Evolutionary conservation across 1,140 invertebrate genomes (phyloP).

Genomic region (Mya arenaria): DNA sequence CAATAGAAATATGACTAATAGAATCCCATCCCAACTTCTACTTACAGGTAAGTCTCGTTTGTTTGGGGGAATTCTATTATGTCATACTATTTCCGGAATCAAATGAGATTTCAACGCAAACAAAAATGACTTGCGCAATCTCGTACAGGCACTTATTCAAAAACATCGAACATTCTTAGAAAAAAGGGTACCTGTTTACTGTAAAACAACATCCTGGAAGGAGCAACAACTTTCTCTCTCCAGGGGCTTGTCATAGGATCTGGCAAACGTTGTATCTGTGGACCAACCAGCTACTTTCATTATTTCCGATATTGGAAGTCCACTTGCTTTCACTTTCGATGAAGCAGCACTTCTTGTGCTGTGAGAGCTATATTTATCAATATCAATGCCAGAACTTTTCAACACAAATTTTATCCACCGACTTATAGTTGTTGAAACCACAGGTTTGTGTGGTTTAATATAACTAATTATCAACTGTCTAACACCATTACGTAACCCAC

Average conservation of each 20-base stretch:
- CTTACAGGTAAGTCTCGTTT: slow-evolving; percentile 20
- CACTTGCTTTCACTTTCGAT: neutral
- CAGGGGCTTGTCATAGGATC: slow-evolving; percentile 18
- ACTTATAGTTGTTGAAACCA: slow-evolving; percentile 30
- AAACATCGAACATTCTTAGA: neutral
- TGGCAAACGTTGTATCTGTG: slow-evolving; percentile 10
- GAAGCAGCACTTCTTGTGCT: neutral
- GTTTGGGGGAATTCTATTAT: slow-evolving; percentile 31
- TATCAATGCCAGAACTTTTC: neutral
- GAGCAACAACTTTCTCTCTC: neutral
- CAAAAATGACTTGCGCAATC: no score
- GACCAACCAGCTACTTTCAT: slow-evolving; percentile 21
- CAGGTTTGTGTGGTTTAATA: slow-evolving; percentile 36
- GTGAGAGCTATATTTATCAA: neutral
- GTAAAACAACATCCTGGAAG: neutral
- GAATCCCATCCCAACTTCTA: neutral
- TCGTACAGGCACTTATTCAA: neutral
- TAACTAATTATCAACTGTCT: slow-evolving; percentile 40
- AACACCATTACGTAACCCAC: neutral
- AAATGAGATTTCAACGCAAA: slow-evolving; percentile 23
- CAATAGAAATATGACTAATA: no score
- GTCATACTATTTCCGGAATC: neutral
- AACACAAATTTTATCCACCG: slow-evolving; percentile 46
- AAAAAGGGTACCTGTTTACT: neutral
- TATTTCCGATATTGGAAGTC: slow-evolving; percentile 12